Percentiles rank a stretch among this genome's conserved stretches.
These are phyloP conservation scores for Hermaeophaga mercurialis DNA, from an alignment of 2,888 invertebrate genomes.

Conservation along the genomic window DNA sequence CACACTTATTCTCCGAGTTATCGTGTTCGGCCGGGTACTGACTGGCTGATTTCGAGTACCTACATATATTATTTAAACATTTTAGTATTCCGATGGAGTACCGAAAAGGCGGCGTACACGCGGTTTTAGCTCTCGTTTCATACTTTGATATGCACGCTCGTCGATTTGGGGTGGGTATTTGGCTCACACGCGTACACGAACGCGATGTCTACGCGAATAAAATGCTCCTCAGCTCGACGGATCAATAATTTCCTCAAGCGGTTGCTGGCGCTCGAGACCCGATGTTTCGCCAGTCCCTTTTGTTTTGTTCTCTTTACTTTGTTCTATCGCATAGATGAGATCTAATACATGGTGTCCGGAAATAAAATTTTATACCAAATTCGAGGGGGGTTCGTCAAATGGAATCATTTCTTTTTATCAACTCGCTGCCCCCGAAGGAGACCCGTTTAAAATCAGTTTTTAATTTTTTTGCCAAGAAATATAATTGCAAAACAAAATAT, in stretches of 20 bases:
- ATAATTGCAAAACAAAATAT: too few species aligned
- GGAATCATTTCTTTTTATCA: too few species aligned
- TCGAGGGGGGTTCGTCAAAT: too few species aligned
- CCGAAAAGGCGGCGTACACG: slow-evolving; percentile 13
- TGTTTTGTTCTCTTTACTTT: neutral
- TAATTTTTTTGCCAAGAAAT: too few species aligned
- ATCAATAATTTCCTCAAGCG: slow-evolving; percentile 4
- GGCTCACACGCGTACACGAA: neutral
- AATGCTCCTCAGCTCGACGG: neutral
- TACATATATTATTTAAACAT: neutral
- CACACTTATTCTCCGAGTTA: neutral
- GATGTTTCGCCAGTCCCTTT: neutral
- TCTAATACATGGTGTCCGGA: too few species aligned
- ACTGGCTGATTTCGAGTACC: neutral
- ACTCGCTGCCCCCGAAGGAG: too few species aligned
- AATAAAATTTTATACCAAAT: too few species aligned
- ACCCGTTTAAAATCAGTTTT: too few species aligned
- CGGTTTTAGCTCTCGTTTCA: neutral
- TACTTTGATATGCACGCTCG: neutral
- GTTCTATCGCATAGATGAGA: too few species aligned
- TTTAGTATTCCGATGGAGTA: slow-evolving; percentile 15
- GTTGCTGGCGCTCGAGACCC: slow-evolving; percentile 1
- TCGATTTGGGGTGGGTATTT: neutral
- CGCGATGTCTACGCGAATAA: slow-evolving; percentile 1
- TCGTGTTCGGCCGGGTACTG: neutral